Percentiles rank a stretch among this genome's conserved stretches.
phyloP scores from a whole-genome alignment of 2,113 vertebrate genomes.

The Balaeniceps rex region DNA sequence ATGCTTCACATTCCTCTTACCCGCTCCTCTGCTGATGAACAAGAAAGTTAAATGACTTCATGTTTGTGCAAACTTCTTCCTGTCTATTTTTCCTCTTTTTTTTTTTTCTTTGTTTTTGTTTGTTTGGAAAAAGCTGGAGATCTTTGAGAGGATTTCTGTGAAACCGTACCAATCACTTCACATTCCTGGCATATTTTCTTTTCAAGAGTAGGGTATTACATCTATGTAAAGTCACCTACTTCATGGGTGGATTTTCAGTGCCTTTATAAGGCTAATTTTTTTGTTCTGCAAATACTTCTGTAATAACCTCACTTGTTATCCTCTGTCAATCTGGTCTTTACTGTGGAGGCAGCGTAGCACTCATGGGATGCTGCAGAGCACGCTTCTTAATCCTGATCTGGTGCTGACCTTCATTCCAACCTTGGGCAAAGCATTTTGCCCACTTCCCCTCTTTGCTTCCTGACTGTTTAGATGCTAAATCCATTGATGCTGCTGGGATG shows the following conservation, averaged over 20 bases:
- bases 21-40: neutral
- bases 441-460: neutral
- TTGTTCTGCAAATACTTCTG: neutral
- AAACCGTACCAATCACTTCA: neutral
- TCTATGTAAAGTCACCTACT: neutral
- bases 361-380: neutral
- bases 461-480: neutral
- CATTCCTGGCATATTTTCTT: neutral
- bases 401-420: neutral
- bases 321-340: neutral
- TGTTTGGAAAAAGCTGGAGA: neutral
- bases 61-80: neutral
- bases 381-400: neutral
- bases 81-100: neutral
- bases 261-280: neutral
- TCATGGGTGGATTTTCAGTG: neutral
- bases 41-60: neutral
- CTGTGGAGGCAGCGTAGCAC: neutral
- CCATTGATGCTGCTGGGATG: neutral
- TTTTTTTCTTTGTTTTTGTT: too few species aligned
- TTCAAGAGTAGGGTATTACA: neutral
- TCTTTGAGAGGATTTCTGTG: neutral
- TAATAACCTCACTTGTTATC: neutral
- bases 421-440: neutral
- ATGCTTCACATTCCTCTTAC: constrained; percentile 2